phyloP scores from a whole-genome alignment of 2,888 invertebrate species.

The Phyllotreta cruciferae region DNA sequence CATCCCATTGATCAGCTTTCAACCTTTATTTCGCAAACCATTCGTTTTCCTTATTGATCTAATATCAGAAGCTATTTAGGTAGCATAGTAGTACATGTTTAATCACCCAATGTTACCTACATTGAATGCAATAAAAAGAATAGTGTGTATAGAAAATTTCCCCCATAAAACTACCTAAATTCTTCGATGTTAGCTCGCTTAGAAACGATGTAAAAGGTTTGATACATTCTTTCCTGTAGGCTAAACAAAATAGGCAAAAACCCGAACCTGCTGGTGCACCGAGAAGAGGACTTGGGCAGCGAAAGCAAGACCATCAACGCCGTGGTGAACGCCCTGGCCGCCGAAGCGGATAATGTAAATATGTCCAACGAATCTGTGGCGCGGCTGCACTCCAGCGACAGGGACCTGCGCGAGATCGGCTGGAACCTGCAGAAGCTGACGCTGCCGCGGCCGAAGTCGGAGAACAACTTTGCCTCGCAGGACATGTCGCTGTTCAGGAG shows the following conservation, averaged over 20 bases:
- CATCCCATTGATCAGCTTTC: too few species aligned
- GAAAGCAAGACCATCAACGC: constrained; percentile 89
- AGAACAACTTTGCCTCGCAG: constrained; percentile 77
- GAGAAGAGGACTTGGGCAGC: constrained; percentile 72
- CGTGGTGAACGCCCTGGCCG: constrained; percentile 90
- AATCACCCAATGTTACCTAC: too few species aligned
- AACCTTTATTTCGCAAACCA: not conserved
- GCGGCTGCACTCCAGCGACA: constrained; percentile 55
- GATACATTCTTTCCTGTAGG: constrained; percentile 45
- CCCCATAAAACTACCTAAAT: constrained; percentile 18
- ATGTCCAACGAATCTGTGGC: constrained; percentile 76
- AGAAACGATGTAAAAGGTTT: too few species aligned
- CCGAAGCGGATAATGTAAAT: constrained; percentile 87
- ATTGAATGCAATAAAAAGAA: too few species aligned
- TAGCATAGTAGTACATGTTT: not conserved
- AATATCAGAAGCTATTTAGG: not conserved
- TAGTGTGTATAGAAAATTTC: not conserved
- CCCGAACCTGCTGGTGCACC: constrained; percentile 88
- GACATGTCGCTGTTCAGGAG: constrained; percentile 70
- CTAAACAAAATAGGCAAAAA: constrained; percentile 98
- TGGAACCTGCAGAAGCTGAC: constrained; percentile 72
- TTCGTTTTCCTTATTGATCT: not conserved
- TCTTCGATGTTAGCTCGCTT: constrained; percentile 18
- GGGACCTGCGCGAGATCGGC: constrained; percentile 66
- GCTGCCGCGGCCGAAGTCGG: constrained; percentile 82